Percentiles rank a stretch among this genome's conserved stretches.
Evolutionary conservation across 2,888 invertebrate species (phyloP).

Genomic region (Campaea margaritaria): DNA sequence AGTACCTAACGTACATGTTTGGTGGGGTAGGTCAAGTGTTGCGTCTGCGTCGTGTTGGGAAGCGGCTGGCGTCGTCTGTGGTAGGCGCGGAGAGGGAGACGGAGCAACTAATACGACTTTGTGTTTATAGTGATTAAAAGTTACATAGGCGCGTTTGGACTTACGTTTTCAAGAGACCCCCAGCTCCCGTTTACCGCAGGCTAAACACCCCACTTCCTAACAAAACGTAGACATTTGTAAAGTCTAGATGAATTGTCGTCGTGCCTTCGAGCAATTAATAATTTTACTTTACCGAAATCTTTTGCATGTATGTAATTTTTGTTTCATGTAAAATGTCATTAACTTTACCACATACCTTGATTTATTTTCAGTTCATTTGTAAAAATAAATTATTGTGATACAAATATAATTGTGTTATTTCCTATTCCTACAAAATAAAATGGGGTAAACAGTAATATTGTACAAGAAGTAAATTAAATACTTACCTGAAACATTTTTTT

Average conservation of each 20-base stretch:
- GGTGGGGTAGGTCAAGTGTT: slow-evolving; percentile 71
- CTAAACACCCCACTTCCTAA: slow-evolving; percentile 20
- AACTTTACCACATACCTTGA: slow-evolving; percentile 75
- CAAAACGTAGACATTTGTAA: slow-evolving; percentile 42
- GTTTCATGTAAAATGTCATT: slow-evolving; percentile 46
- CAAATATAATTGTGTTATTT: slow-evolving; percentile 56
- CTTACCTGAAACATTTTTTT: no score
- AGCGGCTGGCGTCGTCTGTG: slow-evolving; percentile 8
- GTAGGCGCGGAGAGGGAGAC: slow-evolving; percentile 8
- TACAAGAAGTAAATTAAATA: no score
- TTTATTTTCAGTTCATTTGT: slow-evolving; percentile 75
- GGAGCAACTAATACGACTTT: slow-evolving; percentile 6
- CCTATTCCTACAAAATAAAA: neutral
- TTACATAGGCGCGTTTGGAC: slow-evolving; percentile 11
- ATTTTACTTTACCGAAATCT: slow-evolving; percentile 38
- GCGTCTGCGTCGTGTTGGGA: slow-evolving; percentile 36
- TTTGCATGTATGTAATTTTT: slow-evolving; percentile 39
- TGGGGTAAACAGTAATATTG: no score
- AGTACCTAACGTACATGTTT: slow-evolving; percentile 41
- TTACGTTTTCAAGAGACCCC: neutral
- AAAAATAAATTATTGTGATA: slow-evolving; percentile 86
- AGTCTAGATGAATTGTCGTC: slow-evolving; percentile 46
- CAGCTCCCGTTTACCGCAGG: slow-evolving; percentile 7
- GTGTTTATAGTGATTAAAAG: slow-evolving; percentile 10
- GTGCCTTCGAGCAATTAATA: slow-evolving; percentile 42